A percentile compares a stretch with the other conserved stretches of the same genome.
Conservation (phyloP, 2,888 invertebrate species). For the Acleris cristana region DNA sequence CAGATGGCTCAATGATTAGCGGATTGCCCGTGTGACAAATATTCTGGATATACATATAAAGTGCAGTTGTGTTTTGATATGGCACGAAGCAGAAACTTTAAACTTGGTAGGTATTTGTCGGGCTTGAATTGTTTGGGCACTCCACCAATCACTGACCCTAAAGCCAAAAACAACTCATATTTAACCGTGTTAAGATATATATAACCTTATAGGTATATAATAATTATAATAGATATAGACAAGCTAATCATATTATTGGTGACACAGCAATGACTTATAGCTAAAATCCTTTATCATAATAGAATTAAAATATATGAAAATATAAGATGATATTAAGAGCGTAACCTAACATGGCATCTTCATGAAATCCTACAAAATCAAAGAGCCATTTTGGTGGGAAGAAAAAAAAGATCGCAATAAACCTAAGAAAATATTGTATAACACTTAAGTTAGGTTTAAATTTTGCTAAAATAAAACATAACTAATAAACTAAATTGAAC, state of each 20-base stretch:
- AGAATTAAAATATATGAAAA: slow-evolving; percentile 63
- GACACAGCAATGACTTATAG: slow-evolving; percentile 81
- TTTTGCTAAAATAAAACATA: slow-evolving; percentile 84
- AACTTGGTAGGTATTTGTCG: slow-evolving; percentile 40
- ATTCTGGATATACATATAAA: slow-evolving; percentile 36
- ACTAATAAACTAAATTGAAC: slow-evolving; percentile 84
- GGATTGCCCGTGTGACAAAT: slow-evolving; percentile 47
- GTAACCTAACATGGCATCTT: slow-evolving; percentile 74
- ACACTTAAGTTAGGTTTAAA: slow-evolving; percentile 82
- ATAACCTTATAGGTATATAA: slow-evolving; percentile 56
- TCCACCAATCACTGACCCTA: slow-evolving; percentile 66
- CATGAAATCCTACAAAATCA: slow-evolving; percentile 54
- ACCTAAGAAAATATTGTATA: slow-evolving; percentile 80
- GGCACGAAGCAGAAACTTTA: slow-evolving; percentile 63
- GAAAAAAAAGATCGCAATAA: slow-evolving; percentile 77
- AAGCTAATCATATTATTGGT: slow-evolving; percentile 81
- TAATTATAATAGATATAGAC: slow-evolving; percentile 66
- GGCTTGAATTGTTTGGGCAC: slow-evolving; percentile 24
- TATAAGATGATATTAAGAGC: slow-evolving; percentile 64
- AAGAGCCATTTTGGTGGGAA: slow-evolving; percentile 81
- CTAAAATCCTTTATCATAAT: slow-evolving; percentile 70
- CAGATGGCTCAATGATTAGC: slow-evolving; percentile 65
- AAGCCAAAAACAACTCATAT: slow-evolving; percentile 50
- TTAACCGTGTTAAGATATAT: slow-evolving; percentile 55
- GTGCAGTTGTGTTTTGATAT: slow-evolving; percentile 61